Percentiles rank a stretch among this genome's conserved stretches.
These are phyloP conservation scores for Linnaemya tessellans DNA, from an alignment of 2,888 invertebrate species.

Conservation along the genomic window DNA sequence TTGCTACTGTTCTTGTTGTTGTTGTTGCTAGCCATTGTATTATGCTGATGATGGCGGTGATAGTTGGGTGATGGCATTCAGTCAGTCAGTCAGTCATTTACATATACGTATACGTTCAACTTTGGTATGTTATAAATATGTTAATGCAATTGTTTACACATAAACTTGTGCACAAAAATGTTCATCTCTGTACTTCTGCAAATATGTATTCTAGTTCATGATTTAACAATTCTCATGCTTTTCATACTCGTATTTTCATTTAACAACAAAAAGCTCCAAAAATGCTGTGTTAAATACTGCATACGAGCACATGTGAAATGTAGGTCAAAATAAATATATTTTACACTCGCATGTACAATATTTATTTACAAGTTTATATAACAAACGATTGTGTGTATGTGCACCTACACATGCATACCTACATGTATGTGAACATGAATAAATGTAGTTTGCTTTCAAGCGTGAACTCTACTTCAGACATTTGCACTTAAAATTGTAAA, in stretches of 20 bases:
- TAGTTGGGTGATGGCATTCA: slow-evolving; percentile 26
- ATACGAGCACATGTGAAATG: slow-evolving; percentile 22
- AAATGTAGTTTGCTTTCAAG: background rate
- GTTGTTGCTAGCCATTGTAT: slow-evolving; percentile 56
- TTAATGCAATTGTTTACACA: slow-evolving; percentile 53
- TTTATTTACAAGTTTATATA: background rate
- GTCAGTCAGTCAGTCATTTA: slow-evolving; percentile 15
- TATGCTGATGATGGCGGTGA: slow-evolving; percentile 29
- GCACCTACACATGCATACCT: background rate
- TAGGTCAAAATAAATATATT: slow-evolving; percentile 52
- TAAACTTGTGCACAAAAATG: background rate
- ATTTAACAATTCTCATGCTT: slow-evolving; percentile 48
- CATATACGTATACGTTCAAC: slow-evolving; percentile 3
- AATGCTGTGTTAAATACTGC: slow-evolving; percentile 29
- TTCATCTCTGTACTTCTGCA: background rate
- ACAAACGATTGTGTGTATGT: background rate
- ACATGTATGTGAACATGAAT: background rate
- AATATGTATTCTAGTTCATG: slow-evolving; percentile 61
- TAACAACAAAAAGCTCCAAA: slow-evolving; percentile 35
- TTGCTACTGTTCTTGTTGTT: slow-evolving; percentile 18
- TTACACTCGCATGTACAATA: background rate
- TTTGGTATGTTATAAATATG: slow-evolving; percentile 36
- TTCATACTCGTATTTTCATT: slow-evolving; percentile 38
- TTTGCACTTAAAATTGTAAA: slow-evolving; percentile 54
- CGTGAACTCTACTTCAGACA: slow-evolving; percentile 57